Base-by-base conservation (phyloP, 2,888 invertebrate genomes). In the Steromphala cineraria region DNA sequence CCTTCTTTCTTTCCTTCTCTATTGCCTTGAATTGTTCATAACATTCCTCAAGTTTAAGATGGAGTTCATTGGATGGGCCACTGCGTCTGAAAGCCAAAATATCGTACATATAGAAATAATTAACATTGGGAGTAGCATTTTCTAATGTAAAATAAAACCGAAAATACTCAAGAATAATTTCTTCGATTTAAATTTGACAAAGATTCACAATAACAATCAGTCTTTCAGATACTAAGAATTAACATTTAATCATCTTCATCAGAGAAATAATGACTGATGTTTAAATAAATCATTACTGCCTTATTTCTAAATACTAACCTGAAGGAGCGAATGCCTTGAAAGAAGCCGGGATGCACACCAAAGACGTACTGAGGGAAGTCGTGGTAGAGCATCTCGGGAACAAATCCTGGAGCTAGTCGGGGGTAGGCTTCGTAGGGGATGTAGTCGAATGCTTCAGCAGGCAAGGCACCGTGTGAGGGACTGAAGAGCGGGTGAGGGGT, bases 1-100 rank as follows among this genome's bases (percentile, higher is more conserved):
- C 94, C 85, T 96, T 96, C 92, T 97, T 97, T 10, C 97, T 94
- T 91, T 97, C 97, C 77, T 96, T 95, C 90, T 97, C 97, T 71
- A 97, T 92, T 89, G 96, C 96, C 75, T 96, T 95, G 94, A 96
- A 97, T 87, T 97, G 96, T 83, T 96, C 96, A 91, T 96, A 96
- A 90, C 96, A 96, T 78, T 96, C 96, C 91, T 97, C 97, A 5
- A 97, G 94, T 0, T 96, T 95, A 10, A 95, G 94, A 93, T 96
- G 96, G 1, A 97, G 94, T 52, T 96, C 95, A 86, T 92, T 92
- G 4, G 93, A 91, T 76, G 93, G 93, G 10, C 93, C 93, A 93
- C 94, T 93, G 56, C 95, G 93, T 81, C 94, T 94, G 78, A 17
- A 87, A 84, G 40, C 53, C 71, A 76, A 80, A 74, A 53, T 3